Evolutionary conservation across 2,888 invertebrate genomes (phyloP).

Genomic region (Nephrotoma appendiculata): DNA sequence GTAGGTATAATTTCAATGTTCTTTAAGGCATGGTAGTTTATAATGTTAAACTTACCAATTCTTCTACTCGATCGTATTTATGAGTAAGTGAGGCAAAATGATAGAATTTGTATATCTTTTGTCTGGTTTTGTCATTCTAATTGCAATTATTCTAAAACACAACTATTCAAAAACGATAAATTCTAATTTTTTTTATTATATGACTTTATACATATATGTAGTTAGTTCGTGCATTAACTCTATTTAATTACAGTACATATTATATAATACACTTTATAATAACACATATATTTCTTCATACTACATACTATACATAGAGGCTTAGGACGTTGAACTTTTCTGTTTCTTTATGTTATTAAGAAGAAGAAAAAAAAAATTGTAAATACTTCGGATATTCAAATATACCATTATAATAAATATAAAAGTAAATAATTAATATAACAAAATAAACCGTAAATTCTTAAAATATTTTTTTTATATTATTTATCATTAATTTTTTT

Average conservation of each 20-base stretch:
- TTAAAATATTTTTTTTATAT: neutral
- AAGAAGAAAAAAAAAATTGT: neutral
- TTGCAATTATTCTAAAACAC: neutral
- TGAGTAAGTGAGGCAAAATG: neutral
- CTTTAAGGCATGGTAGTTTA: neutral
- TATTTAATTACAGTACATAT: neutral
- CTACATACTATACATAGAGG: neutral
- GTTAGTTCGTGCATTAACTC: neutral
- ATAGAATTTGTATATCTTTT: neutral
- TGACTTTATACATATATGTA: no score
- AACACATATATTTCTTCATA: neutral
- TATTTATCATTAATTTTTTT: neutral
- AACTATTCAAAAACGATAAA: neutral
- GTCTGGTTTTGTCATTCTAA: neutral
- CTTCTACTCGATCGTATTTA: neutral
- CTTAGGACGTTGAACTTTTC: neutral
- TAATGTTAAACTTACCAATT: neutral
- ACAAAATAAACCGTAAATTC: neutral
- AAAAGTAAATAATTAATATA: neutral
- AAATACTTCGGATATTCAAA: neutral
- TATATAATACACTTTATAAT: neutral
- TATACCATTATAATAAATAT: neutral
- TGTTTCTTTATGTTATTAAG: neutral
- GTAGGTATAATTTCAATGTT: neutral
- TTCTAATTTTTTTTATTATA: neutral